These are phyloP conservation scores for Cerastoderma edule DNA, from an alignment of 2,888 invertebrate genomes.

Conservation along the genomic window DNA sequence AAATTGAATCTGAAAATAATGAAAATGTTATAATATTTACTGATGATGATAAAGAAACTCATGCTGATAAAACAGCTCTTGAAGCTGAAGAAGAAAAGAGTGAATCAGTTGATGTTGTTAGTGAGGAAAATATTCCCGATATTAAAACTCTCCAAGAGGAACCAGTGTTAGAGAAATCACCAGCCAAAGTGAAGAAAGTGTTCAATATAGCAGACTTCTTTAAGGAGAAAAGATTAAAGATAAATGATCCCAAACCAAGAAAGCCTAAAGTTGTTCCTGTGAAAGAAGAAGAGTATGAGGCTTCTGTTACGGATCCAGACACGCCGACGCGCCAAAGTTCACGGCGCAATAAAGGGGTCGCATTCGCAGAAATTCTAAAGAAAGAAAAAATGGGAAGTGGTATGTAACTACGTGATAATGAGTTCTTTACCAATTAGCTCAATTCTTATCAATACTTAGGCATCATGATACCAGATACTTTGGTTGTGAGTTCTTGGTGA, in stretches of 20 bases:
- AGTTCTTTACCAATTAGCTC: too few species aligned
- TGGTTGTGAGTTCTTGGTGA: too few species aligned
- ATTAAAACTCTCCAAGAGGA: not conserved
- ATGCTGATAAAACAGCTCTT: not conserved
- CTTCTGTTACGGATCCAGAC: conserved; percentile 8
- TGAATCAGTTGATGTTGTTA: not conserved
- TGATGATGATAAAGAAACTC: conserved; percentile 10
- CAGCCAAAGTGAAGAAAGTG: conserved; percentile 27
- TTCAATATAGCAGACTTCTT: conserved; percentile 50
- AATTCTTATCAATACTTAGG: too few species aligned
- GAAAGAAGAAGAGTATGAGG: conserved; percentile 29
- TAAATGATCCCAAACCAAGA: conserved; percentile 50
- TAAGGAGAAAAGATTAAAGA: conserved; percentile 49
- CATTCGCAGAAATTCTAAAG: conserved; percentile 56
- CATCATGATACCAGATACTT: too few species aligned
- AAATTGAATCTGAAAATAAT: not conserved
- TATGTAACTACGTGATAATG: conserved; percentile 40
- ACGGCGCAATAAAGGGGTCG: conserved; percentile 47
- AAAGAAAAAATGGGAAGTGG: conserved; percentile 62
- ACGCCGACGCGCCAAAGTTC: conserved; percentile 25
- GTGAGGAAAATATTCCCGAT: not conserved
- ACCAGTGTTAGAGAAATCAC: not conserved
- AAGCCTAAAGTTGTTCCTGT: conserved; percentile 25
- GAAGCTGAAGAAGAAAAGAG: not conserved
- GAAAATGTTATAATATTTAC: conserved; percentile 19